These are phyloP conservation scores for Passer montanus DNA, from an alignment of 2,113 vertebrate species.

Conservation along the genomic window DNA sequence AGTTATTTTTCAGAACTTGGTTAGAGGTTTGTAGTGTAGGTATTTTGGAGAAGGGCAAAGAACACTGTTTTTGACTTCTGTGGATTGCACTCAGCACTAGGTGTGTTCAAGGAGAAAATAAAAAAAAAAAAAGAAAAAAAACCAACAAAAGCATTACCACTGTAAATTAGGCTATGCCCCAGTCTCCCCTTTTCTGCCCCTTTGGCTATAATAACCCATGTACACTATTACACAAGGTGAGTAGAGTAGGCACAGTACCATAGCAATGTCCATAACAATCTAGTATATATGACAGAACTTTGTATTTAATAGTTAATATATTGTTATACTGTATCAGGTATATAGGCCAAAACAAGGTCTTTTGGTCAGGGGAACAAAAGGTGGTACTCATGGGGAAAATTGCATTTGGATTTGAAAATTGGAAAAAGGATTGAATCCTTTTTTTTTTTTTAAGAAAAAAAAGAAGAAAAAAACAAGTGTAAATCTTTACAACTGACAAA, in stretches of 20 bases:
- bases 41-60: constrained; percentile 42
- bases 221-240: constrained; percentile 64
- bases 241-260: constrained; percentile 67
- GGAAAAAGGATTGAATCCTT: background rate
- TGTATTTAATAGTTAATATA: constrained; percentile 73
- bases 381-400: constrained; percentile 49
- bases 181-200: constrained; percentile 55
- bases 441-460: background rate
- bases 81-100: constrained; percentile 65
- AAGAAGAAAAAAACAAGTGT: constrained; percentile 13
- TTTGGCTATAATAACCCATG: constrained; percentile 57
- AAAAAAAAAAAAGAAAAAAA: background rate
- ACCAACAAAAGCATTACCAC: background rate
- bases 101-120: constrained; percentile 21
- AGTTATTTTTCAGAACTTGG: constrained; percentile 40
- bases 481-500: constrained; percentile 70
- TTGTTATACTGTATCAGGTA: constrained; percentile 69
- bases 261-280: constrained; percentile 68
- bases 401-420: background rate
- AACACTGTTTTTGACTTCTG: constrained; percentile 57
- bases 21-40: constrained; percentile 56
- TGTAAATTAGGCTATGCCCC: constrained; percentile 65
- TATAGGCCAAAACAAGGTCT: constrained; percentile 48
- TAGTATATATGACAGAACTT: constrained; percentile 70
- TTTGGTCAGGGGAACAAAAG: constrained; percentile 58